Evolutionary conservation across 1,140 invertebrate genomes (phyloP).

Genomic region (Diachasmimorpha longicaudata): DNA sequence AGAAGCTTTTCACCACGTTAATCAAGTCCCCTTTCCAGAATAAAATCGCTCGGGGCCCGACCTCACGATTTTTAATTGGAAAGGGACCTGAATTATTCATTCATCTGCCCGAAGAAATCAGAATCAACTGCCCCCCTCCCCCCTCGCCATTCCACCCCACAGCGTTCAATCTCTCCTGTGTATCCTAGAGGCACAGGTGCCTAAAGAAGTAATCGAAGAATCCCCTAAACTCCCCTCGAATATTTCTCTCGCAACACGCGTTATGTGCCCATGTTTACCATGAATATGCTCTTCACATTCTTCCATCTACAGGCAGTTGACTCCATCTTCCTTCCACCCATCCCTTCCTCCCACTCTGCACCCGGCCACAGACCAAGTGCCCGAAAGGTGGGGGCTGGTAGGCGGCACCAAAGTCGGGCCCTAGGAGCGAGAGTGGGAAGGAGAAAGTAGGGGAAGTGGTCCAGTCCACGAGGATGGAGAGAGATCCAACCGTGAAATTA

Average conservation of each 20-base stretch:
- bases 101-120: neutral
- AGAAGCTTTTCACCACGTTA: neutral
- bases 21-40: neutral
- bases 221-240: neutral
- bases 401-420: slow-evolving; percentile 2
- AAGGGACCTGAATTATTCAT: neutral
- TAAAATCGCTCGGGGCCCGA: neutral
- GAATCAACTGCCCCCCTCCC: neutral
- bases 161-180: neutral
- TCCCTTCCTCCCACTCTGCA: neutral
- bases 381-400: slow-evolving; percentile 8
- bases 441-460: slow-evolving; percentile 37
- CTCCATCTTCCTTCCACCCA: neutral
- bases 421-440: slow-evolving; percentile 26
- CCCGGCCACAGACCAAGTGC: neutral
- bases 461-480: slow-evolving; percentile 36
- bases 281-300: slow-evolving; percentile 8
- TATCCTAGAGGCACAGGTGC: neutral
- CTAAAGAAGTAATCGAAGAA: neutral
- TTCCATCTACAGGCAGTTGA: neutral
- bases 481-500: slow-evolving; percentile 57
- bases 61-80: neutral
- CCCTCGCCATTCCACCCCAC: too few species aligned
- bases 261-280: slow-evolving; percentile 18
- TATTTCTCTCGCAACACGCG: slow-evolving; percentile 10